Percentiles rank a stretch among this genome's conserved stretches.
Evolutionary conservation across 2,888 invertebrate genomes (phyloP).

Genomic region (Phalangium opilio): DNA sequence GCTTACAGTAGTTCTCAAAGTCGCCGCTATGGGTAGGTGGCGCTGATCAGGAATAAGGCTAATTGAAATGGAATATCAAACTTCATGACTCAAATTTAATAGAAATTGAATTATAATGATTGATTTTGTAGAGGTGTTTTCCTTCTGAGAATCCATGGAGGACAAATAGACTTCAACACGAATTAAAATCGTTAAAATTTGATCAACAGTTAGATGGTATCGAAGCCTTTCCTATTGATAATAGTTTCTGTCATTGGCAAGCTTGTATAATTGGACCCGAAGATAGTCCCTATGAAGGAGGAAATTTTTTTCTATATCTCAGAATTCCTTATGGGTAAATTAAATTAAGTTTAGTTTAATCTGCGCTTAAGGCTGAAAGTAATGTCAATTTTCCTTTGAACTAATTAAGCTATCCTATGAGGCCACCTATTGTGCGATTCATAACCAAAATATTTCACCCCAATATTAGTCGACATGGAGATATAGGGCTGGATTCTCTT

Average conservation of each 20-base stretch:
- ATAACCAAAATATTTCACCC: constrained; percentile 86
- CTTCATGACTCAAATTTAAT: too few species aligned
- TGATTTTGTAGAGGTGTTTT: constrained; percentile 23
- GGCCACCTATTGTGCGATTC: constrained; percentile 78
- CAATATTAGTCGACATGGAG: constrained; percentile 85
- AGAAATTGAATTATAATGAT: too few species aligned
- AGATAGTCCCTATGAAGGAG: constrained; percentile 87
- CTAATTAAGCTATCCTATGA: constrained; percentile 59
- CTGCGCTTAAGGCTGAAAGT: neutral
- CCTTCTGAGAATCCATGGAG: constrained; percentile 55
- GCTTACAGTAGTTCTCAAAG: too few species aligned
- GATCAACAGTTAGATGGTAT: constrained; percentile 70
- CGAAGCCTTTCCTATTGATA: constrained; percentile 61
- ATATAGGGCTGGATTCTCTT: constrained; percentile 87
- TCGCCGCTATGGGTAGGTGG: too few species aligned
- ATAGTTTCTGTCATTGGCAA: constrained; percentile 75
- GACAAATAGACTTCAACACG: constrained; percentile 57
- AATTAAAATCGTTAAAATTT: constrained; percentile 41
- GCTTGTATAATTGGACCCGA: constrained; percentile 80
- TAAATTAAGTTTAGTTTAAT: neutral
- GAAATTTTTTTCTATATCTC: constrained; percentile 74
- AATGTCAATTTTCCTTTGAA: constrained; percentile 4
- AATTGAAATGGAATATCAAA: too few species aligned
- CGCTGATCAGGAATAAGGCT: too few species aligned
- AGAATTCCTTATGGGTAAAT: constrained; percentile 51